Conservation (phyloP, 1,140 invertebrate genomes). For the Oppia nitens region DNA sequence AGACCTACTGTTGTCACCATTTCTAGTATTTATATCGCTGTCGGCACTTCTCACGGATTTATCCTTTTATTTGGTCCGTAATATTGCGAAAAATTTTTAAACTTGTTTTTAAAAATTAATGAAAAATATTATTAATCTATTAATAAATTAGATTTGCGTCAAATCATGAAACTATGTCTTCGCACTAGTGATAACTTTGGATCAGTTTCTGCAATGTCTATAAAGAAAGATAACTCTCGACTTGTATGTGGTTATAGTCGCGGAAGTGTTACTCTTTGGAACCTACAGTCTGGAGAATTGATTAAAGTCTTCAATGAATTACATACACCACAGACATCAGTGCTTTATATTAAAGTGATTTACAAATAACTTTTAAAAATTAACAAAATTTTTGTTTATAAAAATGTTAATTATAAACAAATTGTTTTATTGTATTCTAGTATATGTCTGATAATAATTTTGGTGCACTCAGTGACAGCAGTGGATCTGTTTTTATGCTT, state of each 20-base stretch:
- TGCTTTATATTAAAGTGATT: conserved; percentile 57
- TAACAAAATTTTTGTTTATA: conserved; percentile 4
- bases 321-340: conserved; percentile 68
- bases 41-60: conserved; percentile 83
- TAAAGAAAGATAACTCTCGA: conserved; percentile 68
- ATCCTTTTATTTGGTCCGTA: conserved; percentile 65
- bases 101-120: neutral
- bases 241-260: conserved; percentile 70
- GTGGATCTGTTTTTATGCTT: conserved; percentile 91
- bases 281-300: conserved; percentile 37
- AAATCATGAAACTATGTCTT: conserved; percentile 55
- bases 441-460: conserved; percentile 55
- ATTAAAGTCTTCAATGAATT: conserved; percentile 62
- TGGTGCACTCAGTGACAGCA: conserved; percentile 76
- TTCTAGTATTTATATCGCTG: conserved; percentile 38
- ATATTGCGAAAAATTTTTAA: conserved; percentile 24
- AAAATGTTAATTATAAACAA: conserved; percentile 20
- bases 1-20: conserved; percentile 51
- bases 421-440: too few relatives aligned
- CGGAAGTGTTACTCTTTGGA: conserved; percentile 44
- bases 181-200: conserved; percentile 39
- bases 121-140: too few relatives aligned
- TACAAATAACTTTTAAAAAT: conserved; percentile 2
- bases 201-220: conserved; percentile 59
- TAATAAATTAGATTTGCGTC: conserved; percentile 28